Evolutionary conservation across 2,113 vertebrate genomes (phyloP).

Genomic region (Chaenogobius annularis): DNA sequence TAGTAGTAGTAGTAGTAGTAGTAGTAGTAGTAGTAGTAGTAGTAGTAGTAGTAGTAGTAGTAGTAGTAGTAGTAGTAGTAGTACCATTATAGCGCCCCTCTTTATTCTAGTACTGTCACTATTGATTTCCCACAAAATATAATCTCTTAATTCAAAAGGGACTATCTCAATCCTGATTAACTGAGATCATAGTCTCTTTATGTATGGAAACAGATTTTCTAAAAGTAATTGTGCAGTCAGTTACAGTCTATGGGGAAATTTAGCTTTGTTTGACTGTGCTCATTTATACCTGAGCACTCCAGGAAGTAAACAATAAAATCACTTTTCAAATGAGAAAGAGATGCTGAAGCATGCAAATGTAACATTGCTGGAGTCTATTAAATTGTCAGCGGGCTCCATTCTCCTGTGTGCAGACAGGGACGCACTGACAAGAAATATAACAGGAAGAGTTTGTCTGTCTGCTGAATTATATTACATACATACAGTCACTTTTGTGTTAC

Average conservation of each 20-base stretch:
- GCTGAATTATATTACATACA: neutral
- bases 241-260: conserved; percentile 10
- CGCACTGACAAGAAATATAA: conserved; percentile 21
- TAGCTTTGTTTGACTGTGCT: conserved; percentile 1
- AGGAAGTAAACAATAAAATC: conserved; percentile 1
- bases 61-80: too few species aligned
- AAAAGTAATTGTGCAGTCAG: conserved; percentile 11
- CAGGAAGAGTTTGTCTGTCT: conserved; percentile 10
- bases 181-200: neutral
- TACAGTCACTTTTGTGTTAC: conserved; percentile 6
- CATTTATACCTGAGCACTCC: conserved; percentile 2
- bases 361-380: conserved; percentile 26
- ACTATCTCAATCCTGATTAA: conserved; percentile 1
- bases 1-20: too few species aligned
- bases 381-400: conserved; percentile 36
- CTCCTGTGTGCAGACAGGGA: conserved; percentile 26
- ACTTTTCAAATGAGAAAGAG: neutral
- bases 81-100: neutral
- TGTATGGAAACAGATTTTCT: neutral
- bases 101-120: neutral
- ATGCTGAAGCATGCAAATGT: conserved; percentile 3
- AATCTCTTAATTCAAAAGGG: neutral
- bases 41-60: too few species aligned
- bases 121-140: neutral
- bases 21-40: too few species aligned